Evolutionary conservation across 2,888 invertebrate genomes (phyloP).

Genomic region (Tetanocera ferruginea): DNA sequence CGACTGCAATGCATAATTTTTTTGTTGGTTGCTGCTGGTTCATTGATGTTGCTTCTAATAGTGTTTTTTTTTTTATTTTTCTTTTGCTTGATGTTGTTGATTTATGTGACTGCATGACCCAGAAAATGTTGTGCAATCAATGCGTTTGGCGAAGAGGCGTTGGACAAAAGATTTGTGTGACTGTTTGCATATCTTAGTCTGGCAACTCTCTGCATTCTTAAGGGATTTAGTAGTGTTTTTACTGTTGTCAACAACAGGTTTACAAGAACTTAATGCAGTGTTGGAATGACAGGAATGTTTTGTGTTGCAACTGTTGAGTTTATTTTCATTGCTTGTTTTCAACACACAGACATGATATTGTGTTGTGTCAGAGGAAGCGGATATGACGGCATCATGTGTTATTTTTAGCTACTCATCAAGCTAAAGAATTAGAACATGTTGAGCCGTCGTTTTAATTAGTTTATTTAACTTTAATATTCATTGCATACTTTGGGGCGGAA

Average conservation of each 20-base stretch:
- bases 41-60: neutral
- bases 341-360: too few species aligned
- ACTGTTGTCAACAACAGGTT: constrained; percentile 20
- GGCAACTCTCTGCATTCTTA: neutral
- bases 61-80: neutral
- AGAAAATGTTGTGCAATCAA: constrained; percentile 9
- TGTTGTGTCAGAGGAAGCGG: too few species aligned
- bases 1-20: neutral
- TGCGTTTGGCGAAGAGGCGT: neutral
- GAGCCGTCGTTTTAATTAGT: too few species aligned
- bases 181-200: too few species aligned
- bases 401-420: too few species aligned
- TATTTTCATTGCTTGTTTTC: too few species aligned
- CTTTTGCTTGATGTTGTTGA: neutral
- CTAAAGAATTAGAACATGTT: too few species aligned
- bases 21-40: neutral
- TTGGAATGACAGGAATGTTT: neutral
- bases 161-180: too few species aligned
- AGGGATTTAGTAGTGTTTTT: neutral
- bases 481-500: too few species aligned
- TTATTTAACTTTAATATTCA: too few species aligned
- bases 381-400: too few species aligned
- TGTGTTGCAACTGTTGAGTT: neutral
- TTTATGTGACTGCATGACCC: constrained; percentile 17
- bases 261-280: neutral